These are phyloP conservation scores for Pelvicachromis taeniatus DNA, from an alignment of 2,113 vertebrate genomes.

Conservation along the genomic window DNA sequence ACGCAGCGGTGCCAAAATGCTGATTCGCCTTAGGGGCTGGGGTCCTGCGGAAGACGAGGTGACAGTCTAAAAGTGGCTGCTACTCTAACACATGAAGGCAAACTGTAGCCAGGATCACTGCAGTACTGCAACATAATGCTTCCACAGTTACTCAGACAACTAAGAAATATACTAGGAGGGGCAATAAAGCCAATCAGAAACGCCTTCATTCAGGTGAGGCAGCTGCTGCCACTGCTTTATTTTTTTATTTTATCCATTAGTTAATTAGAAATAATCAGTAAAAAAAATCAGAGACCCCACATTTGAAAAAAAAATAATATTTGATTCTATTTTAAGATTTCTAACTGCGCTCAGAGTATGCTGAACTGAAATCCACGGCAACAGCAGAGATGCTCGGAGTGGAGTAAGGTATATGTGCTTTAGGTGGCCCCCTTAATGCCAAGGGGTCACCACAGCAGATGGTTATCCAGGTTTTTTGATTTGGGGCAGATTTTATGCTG, in stretches of 20 bases:
- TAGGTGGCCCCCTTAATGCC: not conserved
- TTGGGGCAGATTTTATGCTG: not conserved
- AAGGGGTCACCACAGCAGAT: not conserved
- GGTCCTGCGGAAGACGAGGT: conserved; percentile 11
- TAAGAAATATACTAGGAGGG: not conserved
- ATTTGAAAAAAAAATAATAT: not conserved
- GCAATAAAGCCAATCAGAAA: not conserved
- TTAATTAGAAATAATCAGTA: not conserved
- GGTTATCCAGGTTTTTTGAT: not conserved
- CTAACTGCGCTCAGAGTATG: not conserved
- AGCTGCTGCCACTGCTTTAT: not conserved
- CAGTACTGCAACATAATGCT: not conserved
- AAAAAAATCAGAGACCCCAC: not conserved
- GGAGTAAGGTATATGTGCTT: not conserved
- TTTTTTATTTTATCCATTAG: not conserved
- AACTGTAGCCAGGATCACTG: not conserved
- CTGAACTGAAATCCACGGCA: not conserved
- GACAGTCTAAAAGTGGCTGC: conserved; percentile 13
- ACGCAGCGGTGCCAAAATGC: not conserved
- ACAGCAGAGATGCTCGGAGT: not conserved
- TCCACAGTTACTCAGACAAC: conserved; percentile 2
- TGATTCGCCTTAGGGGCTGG: not conserved
- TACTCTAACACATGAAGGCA: not conserved
- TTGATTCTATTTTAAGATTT: not conserved
- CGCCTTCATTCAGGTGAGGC: not conserved